Evolutionary conservation across 2,888 invertebrate genomes (phyloP), one percentile per base, ranked within the genome.

Genomic region (Sinelater perroti): DNA sequence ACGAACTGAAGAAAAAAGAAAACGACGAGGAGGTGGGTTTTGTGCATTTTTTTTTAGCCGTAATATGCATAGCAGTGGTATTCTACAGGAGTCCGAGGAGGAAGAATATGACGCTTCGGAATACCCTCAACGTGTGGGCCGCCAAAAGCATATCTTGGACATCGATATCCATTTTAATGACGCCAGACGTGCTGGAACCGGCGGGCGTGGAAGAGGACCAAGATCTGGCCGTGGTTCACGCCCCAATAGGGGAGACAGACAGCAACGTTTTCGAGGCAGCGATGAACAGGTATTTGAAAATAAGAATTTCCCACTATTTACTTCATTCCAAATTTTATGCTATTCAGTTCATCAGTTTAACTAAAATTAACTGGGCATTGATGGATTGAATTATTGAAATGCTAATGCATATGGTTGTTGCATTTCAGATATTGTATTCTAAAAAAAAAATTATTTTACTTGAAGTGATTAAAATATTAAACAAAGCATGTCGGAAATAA

Each of bases 91-190:
- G 59, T 71, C 76, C 3, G 78, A 78, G 10, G 77, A 78, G 7
- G 78, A 85, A 57, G 86, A 87, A 67, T 90, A 87, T 69, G 91
- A 91, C 68, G 85, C 86, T 53, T 85, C 87, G 1, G 89, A 91
- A 74, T 91, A 89, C 76, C 91, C 91, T 62, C 92, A 93, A 80
- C 89, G 92, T 69, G 92, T 90, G 67, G 93, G 93, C 17, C 86
- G 93, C 56, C 89, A 92, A 77, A 93, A 93, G 79, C 91, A 90
- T 71, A 84, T 93, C 70, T 80, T 92, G 67, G 93, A 91, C 69
- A 93, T 94, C 70, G 92, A 93, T 78, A 92, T 93, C 78, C 91
- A 91, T 72, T 94, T 93, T 80, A 88, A 87, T 73, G 93, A 93
- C 74, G 85, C 84, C 36, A 84, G 90, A 68, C 87, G 91, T 70